Percentiles rank a stretch among this genome's conserved stretches.
These are phyloP conservation scores for Sigmodon hispidus DNA, from an alignment of 2,113 vertebrate species.

Conservation along the genomic window DNA sequence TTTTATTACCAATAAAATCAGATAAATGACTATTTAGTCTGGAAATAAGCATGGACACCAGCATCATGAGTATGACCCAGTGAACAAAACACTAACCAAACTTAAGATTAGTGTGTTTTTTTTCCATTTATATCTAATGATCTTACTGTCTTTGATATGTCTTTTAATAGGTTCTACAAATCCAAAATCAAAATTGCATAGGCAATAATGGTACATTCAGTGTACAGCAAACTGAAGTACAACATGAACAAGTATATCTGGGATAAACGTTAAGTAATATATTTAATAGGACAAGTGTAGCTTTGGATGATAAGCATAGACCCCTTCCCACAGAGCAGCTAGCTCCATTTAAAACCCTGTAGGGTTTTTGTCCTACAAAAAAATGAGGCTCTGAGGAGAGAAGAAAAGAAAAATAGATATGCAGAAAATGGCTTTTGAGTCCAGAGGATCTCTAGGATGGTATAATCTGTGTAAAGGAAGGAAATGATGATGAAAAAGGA, in stretches of 20 bases:
- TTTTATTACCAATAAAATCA: conserved; percentile 57
- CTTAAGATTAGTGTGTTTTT: not conserved
- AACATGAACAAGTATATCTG: not conserved
- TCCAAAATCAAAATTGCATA: not conserved
- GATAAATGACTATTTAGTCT: conserved; percentile 29
- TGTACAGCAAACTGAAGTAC: not conserved
- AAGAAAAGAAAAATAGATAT: not conserved
- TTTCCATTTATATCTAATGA: not conserved
- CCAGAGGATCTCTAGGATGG: not conserved
- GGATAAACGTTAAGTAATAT: not conserved
- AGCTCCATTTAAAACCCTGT: not conserved
- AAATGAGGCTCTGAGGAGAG: not conserved
- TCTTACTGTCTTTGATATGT: not conserved
- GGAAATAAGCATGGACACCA: not conserved
- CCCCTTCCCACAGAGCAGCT: not conserved
- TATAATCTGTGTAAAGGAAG: not conserved
- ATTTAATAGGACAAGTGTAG: not conserved
- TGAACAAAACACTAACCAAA: not conserved
- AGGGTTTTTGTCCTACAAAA: not conserved
- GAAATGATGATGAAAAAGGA: not conserved
- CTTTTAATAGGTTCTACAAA: not conserved
- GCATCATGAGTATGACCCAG: not conserved
- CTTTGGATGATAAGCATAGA: not conserved
- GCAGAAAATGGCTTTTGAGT: not conserved
- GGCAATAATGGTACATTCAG: not conserved